Conservation (phyloP, 2,797 vertebrate species). For the Chromobotia macracanthus region DNA sequence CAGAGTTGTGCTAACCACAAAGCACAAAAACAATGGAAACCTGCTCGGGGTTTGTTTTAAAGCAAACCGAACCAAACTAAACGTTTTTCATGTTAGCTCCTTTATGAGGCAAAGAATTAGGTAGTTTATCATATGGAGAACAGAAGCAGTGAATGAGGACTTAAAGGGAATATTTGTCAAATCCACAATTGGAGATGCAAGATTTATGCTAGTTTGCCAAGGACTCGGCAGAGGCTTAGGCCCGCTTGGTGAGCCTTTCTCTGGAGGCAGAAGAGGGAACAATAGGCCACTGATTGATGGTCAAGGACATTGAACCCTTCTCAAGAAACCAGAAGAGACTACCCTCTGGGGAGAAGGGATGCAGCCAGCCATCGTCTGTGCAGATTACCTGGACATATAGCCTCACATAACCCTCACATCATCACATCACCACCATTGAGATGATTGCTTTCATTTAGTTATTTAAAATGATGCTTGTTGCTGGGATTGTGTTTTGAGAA, state of each 20-base stretch:
- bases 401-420: constrained; percentile 18
- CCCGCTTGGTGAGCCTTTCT: constrained; percentile 70
- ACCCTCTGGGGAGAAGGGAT: constrained; percentile 53
- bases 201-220: constrained; percentile 69
- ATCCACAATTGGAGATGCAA: constrained; percentile 46
- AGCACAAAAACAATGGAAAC: constrained; percentile 25
- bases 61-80: constrained; percentile 29
- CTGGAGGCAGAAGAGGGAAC: constrained; percentile 62
- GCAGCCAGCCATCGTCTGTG: constrained; percentile 47
- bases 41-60: constrained; percentile 1
- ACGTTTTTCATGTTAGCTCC: constrained; percentile 44
- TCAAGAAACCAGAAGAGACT: constrained; percentile 62
- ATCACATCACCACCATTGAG: constrained; percentile 31
- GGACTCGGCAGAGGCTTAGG: constrained; percentile 63
- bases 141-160: constrained; percentile 32
- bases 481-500: not conserved
- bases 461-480: constrained; percentile 10
- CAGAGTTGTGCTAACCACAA: no score
- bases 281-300: constrained; percentile 79
- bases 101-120: constrained; percentile 37
- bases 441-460: constrained; percentile 25
- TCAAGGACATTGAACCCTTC: constrained; percentile 77
- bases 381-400: constrained; percentile 50
- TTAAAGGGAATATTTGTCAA: constrained; percentile 47
- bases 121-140: constrained; percentile 46